These are phyloP conservation scores for Teleiodes luculella DNA, from an alignment of 2,888 invertebrate species.

Conservation along the genomic window DNA sequence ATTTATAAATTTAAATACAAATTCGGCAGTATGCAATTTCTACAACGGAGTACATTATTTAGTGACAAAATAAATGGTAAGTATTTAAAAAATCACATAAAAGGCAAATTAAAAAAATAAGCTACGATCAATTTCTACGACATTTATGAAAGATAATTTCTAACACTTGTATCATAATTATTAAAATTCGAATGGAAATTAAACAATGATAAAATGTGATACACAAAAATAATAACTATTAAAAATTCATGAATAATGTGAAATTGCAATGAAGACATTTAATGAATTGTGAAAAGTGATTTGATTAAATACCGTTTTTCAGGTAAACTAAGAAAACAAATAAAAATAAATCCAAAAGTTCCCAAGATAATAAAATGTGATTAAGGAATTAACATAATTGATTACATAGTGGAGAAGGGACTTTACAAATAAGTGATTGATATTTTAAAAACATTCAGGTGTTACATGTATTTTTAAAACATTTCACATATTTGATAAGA, in stretches of 20 bases:
- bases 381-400: neutral
- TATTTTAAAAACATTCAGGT: neutral
- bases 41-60: conserved; percentile 3
- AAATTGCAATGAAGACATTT: no score
- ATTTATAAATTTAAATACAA: conserved; percentile 4
- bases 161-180: conserved; percentile 6
- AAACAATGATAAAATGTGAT: neutral
- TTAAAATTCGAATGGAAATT: neutral
- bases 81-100: conserved; percentile 5
- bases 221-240: neutral
- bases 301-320: no score
- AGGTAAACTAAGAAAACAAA: no score
- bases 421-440: neutral
- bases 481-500: no score
- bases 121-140: neutral
- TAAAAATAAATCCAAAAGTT: no score
- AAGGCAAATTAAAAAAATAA: neutral
- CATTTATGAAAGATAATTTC: conserved; percentile 6
- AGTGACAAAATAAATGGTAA: neutral
- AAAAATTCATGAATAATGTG: no score
- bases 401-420: neutral
- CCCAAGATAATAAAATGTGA: conserved; percentile 24
- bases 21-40: conserved; percentile 10
- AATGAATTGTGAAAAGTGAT: no score
- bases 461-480: no score